Evolutionary conservation across 2,113 vertebrate species (phyloP), one percentile per base, ranked within the genome.

Genomic region (Cnemophilus loriae): DNA sequence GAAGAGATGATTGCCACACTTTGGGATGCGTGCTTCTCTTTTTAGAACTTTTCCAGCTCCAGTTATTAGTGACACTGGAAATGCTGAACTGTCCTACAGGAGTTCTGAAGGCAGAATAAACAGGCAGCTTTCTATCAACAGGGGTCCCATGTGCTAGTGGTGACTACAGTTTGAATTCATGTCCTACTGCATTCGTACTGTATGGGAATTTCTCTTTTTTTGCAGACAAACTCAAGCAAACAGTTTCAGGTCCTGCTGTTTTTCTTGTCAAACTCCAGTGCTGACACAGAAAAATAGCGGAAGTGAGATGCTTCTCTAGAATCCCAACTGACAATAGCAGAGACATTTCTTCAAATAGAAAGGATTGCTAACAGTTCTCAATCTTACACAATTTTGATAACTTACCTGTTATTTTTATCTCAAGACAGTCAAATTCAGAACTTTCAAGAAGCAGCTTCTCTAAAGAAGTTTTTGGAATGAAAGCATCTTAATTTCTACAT

Each of bases 261-360:
- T 95, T 95, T 55, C 57, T 53, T 87, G 64, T 91, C 87, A 95
- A 87, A 81, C 46, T 68, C 42, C 73, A 87, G 60, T 74, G 67
- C 78, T 96, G 92, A 89, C 88, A 88, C 28, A 95, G 70, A 49
- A 94, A 93, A 97, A 89, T 3, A 33, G 87, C 57, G 77, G 20
- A 86, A 96, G 39, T 19, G 46, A 94, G 71, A 87, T 60, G 16
- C 47, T 82, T 94, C 63, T 60, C 37, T 91, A 86, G 84, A 90
- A 94, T 83, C 50, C 53, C 70, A 56, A 79, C 47, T 61, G 84
- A 80, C 41, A 73, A 24, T 6, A 56, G 49, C 39, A 84, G 32
- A 89, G 70, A 60, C 5, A 2, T 47, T 81, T 93, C 71, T 53
- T 89, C 49, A 81, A 89, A 84, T 28, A 91, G 77, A 90, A 85